A percentile compares a stretch with the other conserved stretches of the same genome.
Conservation (phyloP, 2,113 vertebrate genomes). For the Thryonomys swinderianus region DNA sequence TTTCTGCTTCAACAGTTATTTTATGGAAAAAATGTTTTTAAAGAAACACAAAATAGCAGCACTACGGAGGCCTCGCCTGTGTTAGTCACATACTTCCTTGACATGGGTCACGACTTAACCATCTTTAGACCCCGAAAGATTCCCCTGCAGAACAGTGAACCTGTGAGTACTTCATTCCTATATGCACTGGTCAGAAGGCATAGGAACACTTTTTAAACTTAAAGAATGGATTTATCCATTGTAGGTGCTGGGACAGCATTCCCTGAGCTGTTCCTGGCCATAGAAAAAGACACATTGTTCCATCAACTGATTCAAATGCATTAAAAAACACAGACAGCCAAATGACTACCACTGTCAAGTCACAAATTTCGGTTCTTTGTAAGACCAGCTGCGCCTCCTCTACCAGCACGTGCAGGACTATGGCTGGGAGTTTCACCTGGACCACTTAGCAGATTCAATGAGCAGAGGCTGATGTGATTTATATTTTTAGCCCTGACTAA, state of each 20-base stretch:
- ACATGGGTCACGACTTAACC: background rate
- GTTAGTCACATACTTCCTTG: background rate
- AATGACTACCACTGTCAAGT: conserved; percentile 42
- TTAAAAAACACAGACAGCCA: conserved; percentile 49
- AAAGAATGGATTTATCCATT: background rate
- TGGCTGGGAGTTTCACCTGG: background rate
- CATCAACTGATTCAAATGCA: conserved; percentile 45
- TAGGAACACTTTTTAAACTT: background rate
- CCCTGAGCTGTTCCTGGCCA: background rate
- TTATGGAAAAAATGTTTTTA: background rate
- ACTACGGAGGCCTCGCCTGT: background rate
- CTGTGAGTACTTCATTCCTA: background rate
- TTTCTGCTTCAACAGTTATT: background rate
- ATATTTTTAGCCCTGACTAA: background rate
- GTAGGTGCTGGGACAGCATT: background rate
- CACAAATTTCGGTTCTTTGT: conserved; percentile 45
- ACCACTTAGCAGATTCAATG: background rate
- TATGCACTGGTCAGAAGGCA: background rate
- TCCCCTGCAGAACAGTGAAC: background rate
- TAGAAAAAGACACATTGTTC: conserved; percentile 6
- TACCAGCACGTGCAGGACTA: background rate
- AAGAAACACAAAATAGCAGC: background rate
- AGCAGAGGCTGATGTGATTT: conserved; percentile 39
- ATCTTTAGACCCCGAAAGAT: background rate
- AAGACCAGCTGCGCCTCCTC: background rate